Conservation (phyloP, 2,113 vertebrate species). For the Glareola pratincola region DNA sequence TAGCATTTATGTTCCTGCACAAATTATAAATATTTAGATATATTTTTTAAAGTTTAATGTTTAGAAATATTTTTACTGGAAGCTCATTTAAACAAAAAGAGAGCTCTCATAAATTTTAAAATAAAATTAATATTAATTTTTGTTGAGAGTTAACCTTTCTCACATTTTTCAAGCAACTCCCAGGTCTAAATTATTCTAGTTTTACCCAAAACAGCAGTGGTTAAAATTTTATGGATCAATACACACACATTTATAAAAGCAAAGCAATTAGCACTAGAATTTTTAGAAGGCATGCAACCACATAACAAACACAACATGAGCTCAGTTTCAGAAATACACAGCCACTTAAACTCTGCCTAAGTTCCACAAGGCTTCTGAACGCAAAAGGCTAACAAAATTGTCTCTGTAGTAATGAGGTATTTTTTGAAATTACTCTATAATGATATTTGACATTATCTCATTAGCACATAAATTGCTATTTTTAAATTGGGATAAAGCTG, state of each 20-base stretch:
- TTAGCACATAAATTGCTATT: conserved; percentile 11
- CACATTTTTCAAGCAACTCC: background rate
- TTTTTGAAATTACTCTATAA: background rate
- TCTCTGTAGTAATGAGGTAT: background rate
- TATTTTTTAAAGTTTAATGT: background rate
- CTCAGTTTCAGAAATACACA: background rate
- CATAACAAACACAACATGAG: background rate
- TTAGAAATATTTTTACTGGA: background rate
- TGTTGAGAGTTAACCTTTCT: background rate
- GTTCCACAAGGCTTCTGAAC: background rate
- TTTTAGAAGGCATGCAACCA: background rate
- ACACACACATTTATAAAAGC: background rate
- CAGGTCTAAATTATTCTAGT: background rate
- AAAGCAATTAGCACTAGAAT: background rate
- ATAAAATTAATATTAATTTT: background rate
- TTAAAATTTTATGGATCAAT: background rate
- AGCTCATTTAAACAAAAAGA: background rate
- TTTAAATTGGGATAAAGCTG: background rate
- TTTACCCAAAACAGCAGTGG: background rate
- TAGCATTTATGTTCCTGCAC: background rate
- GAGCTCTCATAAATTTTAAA: background rate
- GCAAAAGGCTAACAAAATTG: background rate
- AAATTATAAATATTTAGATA: conserved; percentile 17
- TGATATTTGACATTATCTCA: conserved; percentile 15
- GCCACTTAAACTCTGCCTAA: background rate